Evolutionary conservation across 2,113 vertebrate species (phyloP).

Genomic region (Oplegnathus fasciatus): DNA sequence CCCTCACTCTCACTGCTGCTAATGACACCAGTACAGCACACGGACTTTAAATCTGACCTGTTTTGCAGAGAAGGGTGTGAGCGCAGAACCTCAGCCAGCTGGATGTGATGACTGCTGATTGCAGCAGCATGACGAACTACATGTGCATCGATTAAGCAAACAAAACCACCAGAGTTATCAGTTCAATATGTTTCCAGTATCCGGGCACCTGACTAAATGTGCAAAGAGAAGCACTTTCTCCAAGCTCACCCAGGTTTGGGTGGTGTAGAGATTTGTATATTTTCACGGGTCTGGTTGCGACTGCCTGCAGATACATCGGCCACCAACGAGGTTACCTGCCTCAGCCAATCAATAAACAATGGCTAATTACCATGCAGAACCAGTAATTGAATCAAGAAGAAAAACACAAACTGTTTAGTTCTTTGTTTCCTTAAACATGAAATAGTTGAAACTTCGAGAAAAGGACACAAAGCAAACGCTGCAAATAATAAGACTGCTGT

Average conservation of each 20-base stretch:
- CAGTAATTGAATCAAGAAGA: slow-evolving; percentile 39
- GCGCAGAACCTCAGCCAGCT: background rate
- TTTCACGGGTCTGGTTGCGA: slow-evolving; percentile 49
- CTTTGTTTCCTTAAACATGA: slow-evolving; percentile 43
- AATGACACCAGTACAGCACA: slow-evolving; percentile 31
- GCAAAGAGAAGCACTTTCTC: slow-evolving; percentile 22
- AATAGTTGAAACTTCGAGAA: background rate
- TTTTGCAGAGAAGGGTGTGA: slow-evolving; percentile 4
- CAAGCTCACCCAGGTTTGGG: slow-evolving; percentile 35
- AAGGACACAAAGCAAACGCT: slow-evolving; percentile 23
- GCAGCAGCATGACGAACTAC: slow-evolving; percentile 23
- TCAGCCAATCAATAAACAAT: slow-evolving; percentile 67
- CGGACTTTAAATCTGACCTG: slow-evolving; percentile 4
- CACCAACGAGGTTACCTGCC: slow-evolving; percentile 27
- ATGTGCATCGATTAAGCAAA: slow-evolving; percentile 28
- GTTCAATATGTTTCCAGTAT: slow-evolving; percentile 60
- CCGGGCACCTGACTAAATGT: slow-evolving; percentile 64
- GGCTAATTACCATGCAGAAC: slow-evolving; percentile 29
- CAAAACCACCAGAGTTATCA: slow-evolving; percentile 44
- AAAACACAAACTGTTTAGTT: slow-evolving; percentile 33
- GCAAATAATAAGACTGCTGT: slow-evolving; percentile 22
- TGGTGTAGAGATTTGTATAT: slow-evolving; percentile 56
- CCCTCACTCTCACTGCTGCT: slow-evolving; percentile 11
- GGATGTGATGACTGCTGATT: slow-evolving; percentile 17
- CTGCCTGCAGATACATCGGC: slow-evolving; percentile 18